Evolutionary conservation across 2,888 invertebrate species (phyloP).

Genomic region (Drosophila buzzatii): DNA sequence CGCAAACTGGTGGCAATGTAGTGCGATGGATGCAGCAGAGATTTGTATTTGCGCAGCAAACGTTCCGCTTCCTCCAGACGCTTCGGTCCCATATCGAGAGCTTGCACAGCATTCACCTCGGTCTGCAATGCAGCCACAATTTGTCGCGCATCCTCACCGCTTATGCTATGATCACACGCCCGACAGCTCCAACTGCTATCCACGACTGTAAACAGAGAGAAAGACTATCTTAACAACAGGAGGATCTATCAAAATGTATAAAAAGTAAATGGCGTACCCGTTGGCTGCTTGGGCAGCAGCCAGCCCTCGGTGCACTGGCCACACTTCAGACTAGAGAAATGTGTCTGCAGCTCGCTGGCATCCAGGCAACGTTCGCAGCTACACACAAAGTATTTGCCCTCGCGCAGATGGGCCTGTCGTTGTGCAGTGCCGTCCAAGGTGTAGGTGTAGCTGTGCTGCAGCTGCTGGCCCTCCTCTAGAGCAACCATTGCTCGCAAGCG

Average conservation of each 20-base stretch:
- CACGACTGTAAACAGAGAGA: conserved; percentile 52
- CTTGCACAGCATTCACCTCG: conserved; percentile 89
- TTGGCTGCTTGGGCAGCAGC: conserved; percentile 88
- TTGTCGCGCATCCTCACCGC: conserved; percentile 87
- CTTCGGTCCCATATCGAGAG: conserved; percentile 87
- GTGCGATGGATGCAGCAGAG: conserved; percentile 92
- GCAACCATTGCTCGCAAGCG: conserved; percentile 89
- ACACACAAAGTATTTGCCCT: conserved; percentile 93
- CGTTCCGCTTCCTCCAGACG: conserved; percentile 89
- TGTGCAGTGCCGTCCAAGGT: conserved; percentile 90
- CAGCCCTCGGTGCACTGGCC: conserved; percentile 91
- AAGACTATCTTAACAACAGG: not conserved
- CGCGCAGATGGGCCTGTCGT: conserved; percentile 89
- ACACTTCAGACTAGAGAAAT: conserved; percentile 92
- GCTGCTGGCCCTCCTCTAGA: conserved; percentile 88
- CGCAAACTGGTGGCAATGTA: conserved; percentile 89
- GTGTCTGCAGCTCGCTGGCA: conserved; percentile 92
- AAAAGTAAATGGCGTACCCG: conserved; percentile 86
- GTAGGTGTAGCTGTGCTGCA: conserved; percentile 92
- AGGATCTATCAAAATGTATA: not conserved
- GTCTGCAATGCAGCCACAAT: conserved; percentile 88
- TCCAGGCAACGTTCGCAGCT: conserved; percentile 91
- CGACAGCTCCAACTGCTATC: conserved; percentile 82
- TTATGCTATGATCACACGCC: conserved; percentile 88
- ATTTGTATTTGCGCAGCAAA: conserved; percentile 88